Evolutionary conservation across 2,113 vertebrate species (phyloP), one percentile per base, ranked within the genome.

Genomic region (Malaclemys terrapin): DNA sequence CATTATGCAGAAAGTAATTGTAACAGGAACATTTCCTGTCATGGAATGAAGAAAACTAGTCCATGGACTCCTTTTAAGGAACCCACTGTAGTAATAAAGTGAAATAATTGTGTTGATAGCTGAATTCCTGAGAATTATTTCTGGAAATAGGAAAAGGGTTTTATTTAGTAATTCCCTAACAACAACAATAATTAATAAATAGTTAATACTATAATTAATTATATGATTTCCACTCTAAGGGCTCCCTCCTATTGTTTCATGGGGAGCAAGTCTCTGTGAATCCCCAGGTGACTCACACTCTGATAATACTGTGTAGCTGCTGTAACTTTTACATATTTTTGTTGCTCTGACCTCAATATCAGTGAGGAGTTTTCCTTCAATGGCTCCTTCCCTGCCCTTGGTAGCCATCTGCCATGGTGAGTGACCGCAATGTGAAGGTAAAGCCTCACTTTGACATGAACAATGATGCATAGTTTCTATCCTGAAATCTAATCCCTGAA

Each of bases 401-500:
- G 81, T 54, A 56, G 52, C 87, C 4, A 0, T n/a, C 27, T 78
- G 49, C 93, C 89, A 27, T 42, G 85, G 91, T 1, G 93, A 90
- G 91, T 97, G 95, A 97, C 96, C 93, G 2, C 94, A 97, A 88
- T 92, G 94, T 93, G 91, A 96, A 96, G 95, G 80, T 87, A 95
- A 72, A 95, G 93, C 85, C 94, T 91, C 90, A 80, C 89, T 76
- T 45, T 95, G 96, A 97, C 96, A 90, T 75, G 85, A 91, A 96
- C 88, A 93, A 91, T 93, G 97, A 98, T 97, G 95, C 96, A 97
- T 97, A 87, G 96, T 96, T 97, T 88, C 94, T 94, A n/a, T 62
- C 89, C 89, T 97, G 98, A 98, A 98, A 98, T 95, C 49, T 95
- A 96, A 98, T 96, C 97, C 95, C 95, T 92, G 88, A 89, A 96